Evolutionary conservation across 2,797 vertebrate species (phyloP), one percentile per base, ranked within the genome.

Genomic region (Echiichthys vipera): DNA sequence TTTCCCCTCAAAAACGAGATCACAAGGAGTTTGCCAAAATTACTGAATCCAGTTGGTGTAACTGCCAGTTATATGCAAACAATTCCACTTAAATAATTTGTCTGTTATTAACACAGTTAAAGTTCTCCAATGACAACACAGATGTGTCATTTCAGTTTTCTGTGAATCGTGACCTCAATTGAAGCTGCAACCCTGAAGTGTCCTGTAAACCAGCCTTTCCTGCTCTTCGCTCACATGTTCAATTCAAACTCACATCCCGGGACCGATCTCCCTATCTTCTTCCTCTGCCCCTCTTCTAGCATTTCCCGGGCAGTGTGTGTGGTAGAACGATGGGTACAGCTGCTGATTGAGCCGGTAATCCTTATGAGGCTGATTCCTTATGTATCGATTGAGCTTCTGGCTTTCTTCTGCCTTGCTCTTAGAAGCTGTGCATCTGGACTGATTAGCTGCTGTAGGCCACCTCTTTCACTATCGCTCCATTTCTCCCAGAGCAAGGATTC

Each of bases 371-470:
- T 65, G 87, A 91, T 89, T 88, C 80, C 80, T 91, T 36, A 7
- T 69, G 88, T 92, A 90, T 91, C 82, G 88, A 88, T 88, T 87
- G 84, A 90, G 88, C 85, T 85, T 79, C 84, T 84, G 77, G 74
- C 84, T 86, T 85, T 90, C 76, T 81, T 84, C 59, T 87, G n/a
- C 69, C 79, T 63, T 15, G 57, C 88, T 91, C 78, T 86, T 49
- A 85, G 86, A 89, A 84, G 87, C 76, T 66, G 84, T 85, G 80
- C 84, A 89, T 90, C 78, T 91, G 85, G 79, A 87, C 80, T 89
- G 89, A 92, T 85, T 86, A 88, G 75, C 83, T 51, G 85, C 88
- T 90, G 77, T 78, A 87, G 88, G 86, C 83, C 88, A 85, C 77
- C 70, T 79, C 83, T 80, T 81, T 76, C 73, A 57, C 70, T 58